A percentile compares a stretch with the other conserved stretches of the same genome.
phyloP scores from a whole-genome alignment of 2,797 vertebrate genomes.

The Siniperca scherzeri region DNA sequence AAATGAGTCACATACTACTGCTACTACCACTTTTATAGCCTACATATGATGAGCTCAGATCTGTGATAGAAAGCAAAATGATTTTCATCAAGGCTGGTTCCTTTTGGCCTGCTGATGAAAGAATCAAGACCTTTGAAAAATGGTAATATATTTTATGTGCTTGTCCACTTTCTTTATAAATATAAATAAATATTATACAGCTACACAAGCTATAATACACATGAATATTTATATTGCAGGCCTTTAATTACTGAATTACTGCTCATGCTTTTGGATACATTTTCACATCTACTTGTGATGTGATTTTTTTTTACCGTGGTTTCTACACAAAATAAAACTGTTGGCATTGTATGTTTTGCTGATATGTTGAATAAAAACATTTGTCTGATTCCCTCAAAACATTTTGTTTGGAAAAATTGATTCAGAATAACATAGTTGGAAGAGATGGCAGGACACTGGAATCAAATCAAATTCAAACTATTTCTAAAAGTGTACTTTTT shows the following conservation, averaged over 20 bases:
- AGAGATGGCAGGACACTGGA: background rate
- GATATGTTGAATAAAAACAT: background rate
- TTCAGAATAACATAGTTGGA: background rate
- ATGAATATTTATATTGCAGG: background rate
- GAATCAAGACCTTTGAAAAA: slow-evolving; percentile 11
- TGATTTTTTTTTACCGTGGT: background rate
- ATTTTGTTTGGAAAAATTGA: background rate
- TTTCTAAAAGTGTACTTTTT: background rate
- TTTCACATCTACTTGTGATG: background rate
- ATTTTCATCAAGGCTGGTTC: background rate
- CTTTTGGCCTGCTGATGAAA: slow-evolving; percentile 12
- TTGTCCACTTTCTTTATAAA: background rate
- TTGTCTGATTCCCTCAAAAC: background rate
- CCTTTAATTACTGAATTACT: background rate
- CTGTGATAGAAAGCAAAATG: background rate
- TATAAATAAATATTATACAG: background rate
- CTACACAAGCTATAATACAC: background rate
- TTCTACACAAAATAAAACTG: background rate
- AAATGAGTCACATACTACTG: background rate
- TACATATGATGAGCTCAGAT: background rate
- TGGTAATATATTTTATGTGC: background rate
- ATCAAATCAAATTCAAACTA: background rate
- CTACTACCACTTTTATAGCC: background rate
- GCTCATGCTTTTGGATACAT: background rate
- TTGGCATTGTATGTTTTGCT: background rate